phyloP scores from a whole-genome alignment of 2,113 vertebrate species.

The Gobiocypris rarus region DNA sequence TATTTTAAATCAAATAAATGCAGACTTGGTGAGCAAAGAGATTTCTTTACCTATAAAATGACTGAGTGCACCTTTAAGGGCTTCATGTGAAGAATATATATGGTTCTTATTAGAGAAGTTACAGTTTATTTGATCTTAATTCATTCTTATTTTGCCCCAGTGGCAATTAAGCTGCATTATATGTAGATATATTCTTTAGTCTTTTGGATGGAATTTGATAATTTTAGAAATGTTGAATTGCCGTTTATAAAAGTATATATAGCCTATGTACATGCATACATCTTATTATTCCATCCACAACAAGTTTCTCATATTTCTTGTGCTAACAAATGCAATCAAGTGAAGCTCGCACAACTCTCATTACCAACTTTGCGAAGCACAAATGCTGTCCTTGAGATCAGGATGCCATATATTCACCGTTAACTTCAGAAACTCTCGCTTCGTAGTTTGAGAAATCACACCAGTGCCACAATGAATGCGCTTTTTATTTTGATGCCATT shows the following conservation, averaged over 20 bases:
- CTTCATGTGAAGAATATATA: background rate
- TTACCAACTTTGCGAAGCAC: constrained; percentile 27
- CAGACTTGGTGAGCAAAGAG: background rate
- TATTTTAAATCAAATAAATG: background rate
- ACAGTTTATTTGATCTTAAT: background rate
- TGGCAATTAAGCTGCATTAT: background rate
- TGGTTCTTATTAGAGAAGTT: background rate
- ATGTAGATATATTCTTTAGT: constrained; percentile 13
- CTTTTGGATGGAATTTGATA: background rate
- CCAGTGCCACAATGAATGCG: background rate
- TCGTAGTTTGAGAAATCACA: background rate
- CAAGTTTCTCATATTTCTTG: constrained; percentile 10
- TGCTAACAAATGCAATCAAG: constrained; percentile 21
- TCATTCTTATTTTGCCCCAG: background rate
- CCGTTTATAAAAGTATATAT: background rate
- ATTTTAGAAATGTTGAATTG: background rate
- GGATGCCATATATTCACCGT: background rate
- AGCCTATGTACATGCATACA: background rate
- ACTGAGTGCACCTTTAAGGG: background rate
- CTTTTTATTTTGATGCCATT: constrained; percentile 5
- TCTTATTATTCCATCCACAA: background rate
- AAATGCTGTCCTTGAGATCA: constrained; percentile 2
- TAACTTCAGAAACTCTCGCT: background rate
- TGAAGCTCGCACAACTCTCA: constrained; percentile 24
- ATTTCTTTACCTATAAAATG: too few species aligned